phyloP scores from a whole-genome alignment of 2,113 vertebrate species.

The Eupsittula cactorum region DNA sequence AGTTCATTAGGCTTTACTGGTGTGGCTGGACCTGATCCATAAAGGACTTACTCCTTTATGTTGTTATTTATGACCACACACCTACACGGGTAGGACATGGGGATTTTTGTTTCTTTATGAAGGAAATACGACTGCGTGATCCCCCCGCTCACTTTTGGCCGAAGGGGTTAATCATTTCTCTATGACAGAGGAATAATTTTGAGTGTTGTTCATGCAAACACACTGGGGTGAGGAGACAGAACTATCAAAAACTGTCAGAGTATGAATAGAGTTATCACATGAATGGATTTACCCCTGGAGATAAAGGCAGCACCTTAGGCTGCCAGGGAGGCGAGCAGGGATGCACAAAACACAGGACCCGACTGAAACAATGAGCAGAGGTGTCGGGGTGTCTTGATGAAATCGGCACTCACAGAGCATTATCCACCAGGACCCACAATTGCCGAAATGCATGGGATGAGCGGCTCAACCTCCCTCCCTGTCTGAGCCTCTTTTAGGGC shows the following conservation, averaged over 20 bases:
- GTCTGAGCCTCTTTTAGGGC: not conserved
- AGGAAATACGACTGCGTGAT: not conserved
- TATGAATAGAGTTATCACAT: slow-evolving; percentile 54
- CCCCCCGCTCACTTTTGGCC: accelerated
- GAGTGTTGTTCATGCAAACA: not conserved
- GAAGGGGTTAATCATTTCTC: slow-evolving; percentile 19
- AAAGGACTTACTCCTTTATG: not conserved
- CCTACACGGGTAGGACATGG: accelerated
- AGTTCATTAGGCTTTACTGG: not conserved
- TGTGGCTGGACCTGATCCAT: not conserved
- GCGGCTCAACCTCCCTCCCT: not conserved
- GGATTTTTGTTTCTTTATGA: not conserved
- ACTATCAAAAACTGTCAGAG: slow-evolving; percentile 34
- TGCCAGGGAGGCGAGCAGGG: not conserved
- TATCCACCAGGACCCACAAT: accelerated
- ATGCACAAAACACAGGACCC: not conserved
- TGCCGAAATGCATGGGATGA: accelerated
- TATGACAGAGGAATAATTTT: not conserved
- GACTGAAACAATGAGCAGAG: not conserved
- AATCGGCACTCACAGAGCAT: accelerated
- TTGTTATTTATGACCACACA: accelerated
- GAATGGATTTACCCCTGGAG: slow-evolving; percentile 34
- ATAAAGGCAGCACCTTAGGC: slow-evolving; percentile 2
- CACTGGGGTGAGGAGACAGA: not conserved
- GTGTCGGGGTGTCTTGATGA: not conserved